phyloP scores from a whole-genome alignment of 2,797 vertebrate species.

The Pachyuromys duprasi region DNA sequence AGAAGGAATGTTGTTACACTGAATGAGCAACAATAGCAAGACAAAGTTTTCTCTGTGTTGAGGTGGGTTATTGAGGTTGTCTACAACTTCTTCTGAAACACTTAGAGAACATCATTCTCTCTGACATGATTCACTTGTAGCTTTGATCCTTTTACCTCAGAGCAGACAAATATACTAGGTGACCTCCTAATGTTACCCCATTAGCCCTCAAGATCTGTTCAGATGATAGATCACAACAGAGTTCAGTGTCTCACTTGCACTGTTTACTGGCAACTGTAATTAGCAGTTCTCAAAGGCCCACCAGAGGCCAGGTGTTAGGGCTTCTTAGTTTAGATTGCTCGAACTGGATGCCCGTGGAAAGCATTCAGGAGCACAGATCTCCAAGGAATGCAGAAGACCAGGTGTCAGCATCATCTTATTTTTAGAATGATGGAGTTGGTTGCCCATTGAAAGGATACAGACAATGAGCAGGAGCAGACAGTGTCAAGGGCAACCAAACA shows the following conservation, averaged over 20 bases:
- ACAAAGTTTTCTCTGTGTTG: background rate
- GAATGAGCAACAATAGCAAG: background rate
- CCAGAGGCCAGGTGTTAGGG: constrained; percentile 2
- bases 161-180: constrained; percentile 12
- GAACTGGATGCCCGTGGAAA: background rate
- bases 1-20: background rate
- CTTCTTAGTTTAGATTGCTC: constrained; percentile 31
- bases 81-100: background rate
- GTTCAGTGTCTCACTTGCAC: background rate
- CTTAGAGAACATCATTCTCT: background rate
- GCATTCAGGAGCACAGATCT: background rate
- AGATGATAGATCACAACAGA: constrained; percentile 50
- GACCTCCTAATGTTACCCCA: background rate
- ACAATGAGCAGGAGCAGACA: background rate
- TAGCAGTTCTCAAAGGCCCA: background rate
- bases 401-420: background rate
- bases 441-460: background rate
- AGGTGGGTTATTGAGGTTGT: background rate
- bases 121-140: background rate
- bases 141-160: constrained; percentile 47
- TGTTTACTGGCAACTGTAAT: constrained; percentile 17
- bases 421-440: constrained; percentile 40
- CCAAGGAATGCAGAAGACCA: constrained; percentile 9
- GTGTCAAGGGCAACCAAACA: background rate
- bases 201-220: constrained; percentile 38